These are phyloP conservation scores for Podarcis lilfordi DNA, from an alignment of 2,797 vertebrate species.

Conservation along the genomic window DNA sequence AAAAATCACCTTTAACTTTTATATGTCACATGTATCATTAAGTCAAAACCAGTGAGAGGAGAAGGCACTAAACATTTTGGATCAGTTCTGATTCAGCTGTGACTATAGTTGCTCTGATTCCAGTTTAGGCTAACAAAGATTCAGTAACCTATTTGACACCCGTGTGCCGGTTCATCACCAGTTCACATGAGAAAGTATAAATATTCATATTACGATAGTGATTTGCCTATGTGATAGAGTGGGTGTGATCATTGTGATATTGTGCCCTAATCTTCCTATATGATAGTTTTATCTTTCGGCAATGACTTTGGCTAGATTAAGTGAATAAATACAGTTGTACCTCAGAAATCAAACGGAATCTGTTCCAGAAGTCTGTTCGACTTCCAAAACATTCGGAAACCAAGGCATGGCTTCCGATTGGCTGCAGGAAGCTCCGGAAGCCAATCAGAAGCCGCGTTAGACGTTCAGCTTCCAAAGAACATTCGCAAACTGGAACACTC, in stretches of 20 bases:
- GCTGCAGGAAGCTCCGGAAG: too few relatives aligned
- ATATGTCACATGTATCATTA: neutral
- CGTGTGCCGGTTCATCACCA: accelerated
- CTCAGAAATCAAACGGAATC: too few relatives aligned
- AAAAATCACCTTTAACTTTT: neutral
- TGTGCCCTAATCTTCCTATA: too few relatives aligned
- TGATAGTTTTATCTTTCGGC: neutral
- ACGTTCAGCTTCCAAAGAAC: too few relatives aligned
- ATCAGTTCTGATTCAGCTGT: neutral
- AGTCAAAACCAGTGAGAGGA: neutral
- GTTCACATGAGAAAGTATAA: neutral
- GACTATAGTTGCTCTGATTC: neutral
- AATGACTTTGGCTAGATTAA: neutral
- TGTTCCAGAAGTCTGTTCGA: too few relatives aligned
- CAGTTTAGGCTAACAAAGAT: neutral
- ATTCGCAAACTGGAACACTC: too few relatives aligned
- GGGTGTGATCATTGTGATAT: neutral
- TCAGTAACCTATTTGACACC: neutral
- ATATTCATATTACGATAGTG: neutral
- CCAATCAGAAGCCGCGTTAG: too few relatives aligned
- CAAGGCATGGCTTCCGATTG: too few relatives aligned
- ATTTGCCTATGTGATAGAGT: neutral
- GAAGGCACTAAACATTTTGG: neutral
- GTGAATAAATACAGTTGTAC: too few relatives aligned
- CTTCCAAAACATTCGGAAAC: too few relatives aligned